Conservation (phyloP, 2,797 vertebrate genomes). For the Kryptolebias ocellatus region DNA sequence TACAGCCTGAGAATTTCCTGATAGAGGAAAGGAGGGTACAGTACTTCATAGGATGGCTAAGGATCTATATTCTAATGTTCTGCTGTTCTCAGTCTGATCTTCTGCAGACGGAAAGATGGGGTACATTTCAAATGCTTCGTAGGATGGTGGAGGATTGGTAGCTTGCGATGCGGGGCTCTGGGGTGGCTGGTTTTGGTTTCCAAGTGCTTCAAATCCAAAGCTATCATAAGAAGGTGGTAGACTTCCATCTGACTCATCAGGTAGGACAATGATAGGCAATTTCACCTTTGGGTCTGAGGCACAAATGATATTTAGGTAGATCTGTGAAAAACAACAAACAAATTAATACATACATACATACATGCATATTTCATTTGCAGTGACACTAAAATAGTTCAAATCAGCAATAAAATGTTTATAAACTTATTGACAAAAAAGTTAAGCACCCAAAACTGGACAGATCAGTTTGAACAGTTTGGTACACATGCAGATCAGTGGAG, state of each 20-base stretch:
- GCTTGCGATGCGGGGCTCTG: constrained; percentile 1
- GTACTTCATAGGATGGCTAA: constrained; percentile 27
- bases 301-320: constrained; percentile 72
- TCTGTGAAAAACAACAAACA: constrained; percentile 42
- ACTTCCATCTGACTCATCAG: constrained; percentile 3
- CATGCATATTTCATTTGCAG: too few species aligned
- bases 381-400: too few species aligned
- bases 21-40: constrained; percentile 37
- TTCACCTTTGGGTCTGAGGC: constrained; percentile 69
- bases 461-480: too few species aligned
- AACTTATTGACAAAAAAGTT: too few species aligned
- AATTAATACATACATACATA: background rate
- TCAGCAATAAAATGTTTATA: too few species aligned
- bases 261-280: constrained; percentile 74
- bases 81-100: background rate
- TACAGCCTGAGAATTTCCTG: background rate
- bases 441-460: too few species aligned
- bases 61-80: too few species aligned
- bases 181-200: constrained; percentile 8
- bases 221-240: constrained; percentile 15
- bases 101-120: background rate
- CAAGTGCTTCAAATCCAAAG: constrained; percentile 31
- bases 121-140: constrained; percentile 31
- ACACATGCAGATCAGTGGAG: too few species aligned
- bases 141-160: constrained; percentile 46